Evolutionary conservation across 2,113 vertebrate species (phyloP).

Genomic region (Hippocampus zosterae): DNA sequence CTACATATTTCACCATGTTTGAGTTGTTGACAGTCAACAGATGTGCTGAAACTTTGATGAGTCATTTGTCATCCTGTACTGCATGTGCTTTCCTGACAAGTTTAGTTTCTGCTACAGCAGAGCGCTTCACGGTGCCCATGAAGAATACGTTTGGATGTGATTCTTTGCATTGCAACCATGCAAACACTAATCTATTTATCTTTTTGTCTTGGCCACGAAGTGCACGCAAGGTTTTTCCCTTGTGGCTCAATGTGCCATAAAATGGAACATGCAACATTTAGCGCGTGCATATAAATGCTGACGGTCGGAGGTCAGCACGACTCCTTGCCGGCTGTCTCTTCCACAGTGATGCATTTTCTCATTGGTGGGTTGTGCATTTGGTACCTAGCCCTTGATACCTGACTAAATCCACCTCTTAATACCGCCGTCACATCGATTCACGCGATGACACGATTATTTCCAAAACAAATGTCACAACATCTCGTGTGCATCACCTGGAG

Average conservation of each 20-base stretch:
- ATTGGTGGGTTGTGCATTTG: neutral
- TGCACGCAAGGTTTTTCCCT: constrained; percentile 14
- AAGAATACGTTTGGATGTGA: constrained; percentile 12
- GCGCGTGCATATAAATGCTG: neutral
- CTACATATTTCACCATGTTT: neutral
- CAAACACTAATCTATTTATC: constrained; percentile 2
- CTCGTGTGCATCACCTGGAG: neutral
- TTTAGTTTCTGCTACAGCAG: constrained; percentile 18
- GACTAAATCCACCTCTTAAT: too few species aligned
- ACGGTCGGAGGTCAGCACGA: neutral
- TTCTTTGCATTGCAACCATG: constrained; percentile 17
- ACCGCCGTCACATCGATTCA: too few species aligned
- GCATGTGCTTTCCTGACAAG: constrained; percentile 27
- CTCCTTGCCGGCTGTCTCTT: neutral
- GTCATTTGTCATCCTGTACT: constrained; percentile 32
- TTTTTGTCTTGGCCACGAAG: constrained; percentile 13
- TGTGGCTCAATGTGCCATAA: neutral
- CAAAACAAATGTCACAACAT: too few species aligned
- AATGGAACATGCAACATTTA: neutral
- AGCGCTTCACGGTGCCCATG: constrained; percentile 1
- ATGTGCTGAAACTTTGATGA: constrained; percentile 46
- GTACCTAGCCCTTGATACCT: neutral
- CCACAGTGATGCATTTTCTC: neutral
- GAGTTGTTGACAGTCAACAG: constrained; percentile 41
- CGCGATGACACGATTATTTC: too few species aligned